These are phyloP conservation scores for Xestia c-nigrum DNA, from an alignment of 2,888 invertebrate genomes.

Conservation along the genomic window DNA sequence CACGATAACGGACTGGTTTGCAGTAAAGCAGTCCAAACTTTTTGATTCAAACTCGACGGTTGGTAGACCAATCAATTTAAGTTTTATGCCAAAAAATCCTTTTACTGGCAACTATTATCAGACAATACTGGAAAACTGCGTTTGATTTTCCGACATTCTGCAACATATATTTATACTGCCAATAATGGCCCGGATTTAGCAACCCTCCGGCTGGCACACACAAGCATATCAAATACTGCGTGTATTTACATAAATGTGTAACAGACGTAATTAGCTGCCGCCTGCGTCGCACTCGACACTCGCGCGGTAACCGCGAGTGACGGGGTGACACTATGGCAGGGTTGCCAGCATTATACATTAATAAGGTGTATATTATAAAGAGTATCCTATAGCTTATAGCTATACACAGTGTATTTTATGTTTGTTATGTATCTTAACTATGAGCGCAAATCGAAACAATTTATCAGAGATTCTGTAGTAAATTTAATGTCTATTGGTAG, in stretches of 20 bases:
- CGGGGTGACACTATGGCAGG: background rate
- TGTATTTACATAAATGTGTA: background rate
- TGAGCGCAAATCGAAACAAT: background rate
- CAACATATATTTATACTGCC: background rate
- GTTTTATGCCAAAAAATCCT: background rate
- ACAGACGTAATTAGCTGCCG: background rate
- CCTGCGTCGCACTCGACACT: slow-evolving; percentile 5
- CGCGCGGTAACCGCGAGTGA: background rate
- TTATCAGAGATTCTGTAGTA: background rate
- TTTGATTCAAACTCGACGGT: background rate
- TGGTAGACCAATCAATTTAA: too few species aligned
- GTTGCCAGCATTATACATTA: background rate
- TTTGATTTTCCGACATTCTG: background rate
- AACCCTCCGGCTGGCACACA: background rate
- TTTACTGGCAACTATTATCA: background rate
- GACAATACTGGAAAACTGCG: background rate
- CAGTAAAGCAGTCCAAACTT: background rate
- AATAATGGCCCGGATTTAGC: background rate
- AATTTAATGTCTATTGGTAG: background rate
- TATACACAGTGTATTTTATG: background rate
- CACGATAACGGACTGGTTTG: background rate
- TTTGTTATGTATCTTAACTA: background rate
- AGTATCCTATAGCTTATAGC: background rate
- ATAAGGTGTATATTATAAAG: background rate
- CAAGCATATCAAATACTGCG: background rate